Evolutionary conservation across 2,888 invertebrate species (phyloP).

Genomic region (Chalcosyrphus nemorum): DNA sequence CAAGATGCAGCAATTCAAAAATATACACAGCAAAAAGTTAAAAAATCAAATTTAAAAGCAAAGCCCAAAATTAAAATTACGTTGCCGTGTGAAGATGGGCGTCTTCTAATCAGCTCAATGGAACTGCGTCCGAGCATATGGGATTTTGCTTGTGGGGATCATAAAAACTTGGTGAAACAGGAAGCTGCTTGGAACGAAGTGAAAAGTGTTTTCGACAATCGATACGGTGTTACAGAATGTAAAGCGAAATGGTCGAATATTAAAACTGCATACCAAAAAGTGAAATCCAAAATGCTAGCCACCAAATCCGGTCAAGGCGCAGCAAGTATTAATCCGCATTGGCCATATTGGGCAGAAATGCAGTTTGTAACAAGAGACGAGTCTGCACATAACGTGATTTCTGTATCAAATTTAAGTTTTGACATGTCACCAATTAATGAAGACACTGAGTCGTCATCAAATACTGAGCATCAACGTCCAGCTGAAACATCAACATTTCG

Average conservation of each 20-base stretch:
- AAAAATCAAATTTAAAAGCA: conserved; percentile 6
- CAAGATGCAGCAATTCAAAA: conserved; percentile 7
- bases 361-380: neutral
- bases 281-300: neutral
- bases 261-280: neutral
- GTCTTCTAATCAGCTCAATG: neutral
- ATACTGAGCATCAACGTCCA: neutral
- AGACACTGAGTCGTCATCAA: conserved; percentile 2
- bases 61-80: conserved; percentile 4
- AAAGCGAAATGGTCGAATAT: conserved; percentile 1
- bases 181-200: neutral
- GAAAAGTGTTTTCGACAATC: conserved; percentile 10
- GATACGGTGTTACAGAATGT: neutral
- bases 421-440: neutral
- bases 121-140: neutral
- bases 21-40: neutral
- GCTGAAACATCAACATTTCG: conserved; percentile 4
- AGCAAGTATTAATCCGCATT: too few relatives aligned
- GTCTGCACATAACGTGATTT: neutral
- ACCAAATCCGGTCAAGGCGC: too few relatives aligned
- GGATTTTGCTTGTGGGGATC: neutral
- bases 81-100: neutral
- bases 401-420: neutral
- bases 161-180: neutral
- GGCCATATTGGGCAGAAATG: too few relatives aligned